Percentiles rank a stretch among this genome's conserved stretches.
These are phyloP conservation scores for Vulpes ferrilata DNA, from an alignment of 2,113 vertebrate genomes.

Conservation along the genomic window DNA sequence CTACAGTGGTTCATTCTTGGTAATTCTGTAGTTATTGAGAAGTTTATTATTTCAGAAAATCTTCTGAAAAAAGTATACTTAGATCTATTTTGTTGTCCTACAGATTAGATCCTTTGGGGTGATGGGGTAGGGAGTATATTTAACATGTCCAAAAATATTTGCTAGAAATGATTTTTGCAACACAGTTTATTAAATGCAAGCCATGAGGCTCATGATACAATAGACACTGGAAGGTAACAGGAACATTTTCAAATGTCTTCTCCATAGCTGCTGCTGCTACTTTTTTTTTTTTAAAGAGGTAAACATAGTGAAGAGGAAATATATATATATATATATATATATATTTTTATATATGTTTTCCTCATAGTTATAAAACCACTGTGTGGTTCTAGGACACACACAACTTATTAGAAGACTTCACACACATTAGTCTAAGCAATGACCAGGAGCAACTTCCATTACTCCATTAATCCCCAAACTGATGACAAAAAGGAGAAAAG, in stretches of 20 bases:
- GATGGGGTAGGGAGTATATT: neutral
- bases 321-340: too few species aligned
- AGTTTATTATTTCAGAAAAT: constrained; percentile 10
- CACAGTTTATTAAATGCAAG: neutral
- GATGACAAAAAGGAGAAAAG: neutral
- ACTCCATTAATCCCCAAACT: neutral
- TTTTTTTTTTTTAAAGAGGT: neutral
- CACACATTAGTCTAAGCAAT: neutral
- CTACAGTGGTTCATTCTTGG: neutral
- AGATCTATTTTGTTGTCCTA: neutral
- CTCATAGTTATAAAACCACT: neutral
- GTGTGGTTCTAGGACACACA: neutral
- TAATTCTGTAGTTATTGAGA: neutral
- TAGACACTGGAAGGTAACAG: neutral
- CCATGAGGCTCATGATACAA: neutral
- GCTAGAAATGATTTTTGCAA: constrained; percentile 29
- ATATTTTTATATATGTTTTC: too few species aligned
- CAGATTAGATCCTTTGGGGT: neutral
- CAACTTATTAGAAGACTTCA: neutral
- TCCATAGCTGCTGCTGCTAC: neutral
- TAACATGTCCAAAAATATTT: constrained; percentile 36
- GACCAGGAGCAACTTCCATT: neutral
- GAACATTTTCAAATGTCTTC: neutral
- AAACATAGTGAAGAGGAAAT: neutral
- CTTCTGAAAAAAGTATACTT: neutral